These are phyloP conservation scores for Tenebrosternarchus preto DNA, from an alignment of 2,113 vertebrate species.

Conservation along the genomic window DNA sequence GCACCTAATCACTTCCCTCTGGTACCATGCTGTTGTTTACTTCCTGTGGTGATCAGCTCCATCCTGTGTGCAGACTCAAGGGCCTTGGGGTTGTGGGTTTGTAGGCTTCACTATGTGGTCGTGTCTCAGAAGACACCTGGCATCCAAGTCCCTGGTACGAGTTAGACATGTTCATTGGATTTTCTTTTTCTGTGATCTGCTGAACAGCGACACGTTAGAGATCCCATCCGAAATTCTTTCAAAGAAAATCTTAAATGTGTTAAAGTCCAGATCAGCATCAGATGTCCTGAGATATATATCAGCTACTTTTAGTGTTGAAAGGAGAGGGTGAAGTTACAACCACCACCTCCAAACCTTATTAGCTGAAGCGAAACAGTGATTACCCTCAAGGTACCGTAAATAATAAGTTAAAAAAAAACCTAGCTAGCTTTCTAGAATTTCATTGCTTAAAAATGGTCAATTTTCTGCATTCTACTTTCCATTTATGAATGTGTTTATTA, in stretches of 20 bases:
- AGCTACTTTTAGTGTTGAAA: neutral
- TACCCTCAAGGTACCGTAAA: neutral
- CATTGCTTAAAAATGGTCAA: slow-evolving; percentile 2
- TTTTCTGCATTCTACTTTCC: neutral
- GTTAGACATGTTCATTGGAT: slow-evolving; percentile 40
- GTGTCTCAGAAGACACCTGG: slow-evolving; percentile 46
- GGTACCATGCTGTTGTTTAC: slow-evolving; percentile 60
- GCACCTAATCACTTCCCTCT: slow-evolving; percentile 51
- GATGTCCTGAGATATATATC: neutral
- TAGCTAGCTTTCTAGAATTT: neutral
- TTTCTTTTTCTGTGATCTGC: slow-evolving; percentile 22
- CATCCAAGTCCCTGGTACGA: slow-evolving; percentile 14
- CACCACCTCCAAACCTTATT: neutral
- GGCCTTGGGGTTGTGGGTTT: slow-evolving; percentile 41
- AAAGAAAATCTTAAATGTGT: neutral
- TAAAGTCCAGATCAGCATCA: too few species aligned
- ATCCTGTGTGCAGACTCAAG: slow-evolving; percentile 49
- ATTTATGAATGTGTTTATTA: neutral
- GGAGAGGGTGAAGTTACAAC: neutral
- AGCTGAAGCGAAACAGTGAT: neutral
- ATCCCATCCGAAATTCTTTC: neutral
- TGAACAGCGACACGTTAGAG: neutral
- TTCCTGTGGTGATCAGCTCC: slow-evolving; percentile 61
- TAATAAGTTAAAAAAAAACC: neutral
- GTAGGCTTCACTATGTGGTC: slow-evolving; percentile 52